Evolutionary conservation across 2,888 invertebrate genomes (phyloP), one percentile per base, ranked within the genome.

Genomic region (Drosophila longiperda): DNA sequence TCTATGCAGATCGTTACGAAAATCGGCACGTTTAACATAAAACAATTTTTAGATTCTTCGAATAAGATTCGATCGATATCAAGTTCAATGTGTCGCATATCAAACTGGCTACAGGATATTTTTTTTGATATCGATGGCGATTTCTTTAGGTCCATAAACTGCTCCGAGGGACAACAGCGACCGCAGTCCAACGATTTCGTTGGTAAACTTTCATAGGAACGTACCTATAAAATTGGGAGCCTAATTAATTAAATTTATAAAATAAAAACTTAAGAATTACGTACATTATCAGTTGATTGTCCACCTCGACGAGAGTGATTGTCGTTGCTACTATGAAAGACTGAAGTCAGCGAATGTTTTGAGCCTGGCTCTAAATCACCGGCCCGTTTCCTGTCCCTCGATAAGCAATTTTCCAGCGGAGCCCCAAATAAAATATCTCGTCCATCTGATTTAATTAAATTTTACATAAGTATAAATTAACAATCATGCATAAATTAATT

Each of bases 381-480:
- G 83, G 66, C 64, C 20, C 74, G 73, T 55, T 89, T 89, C 38
- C 82, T 78, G 93, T 98, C 98, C 83, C 97, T 96, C 90, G 96
- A 96, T 83, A 98, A 95, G 91, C 98, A 98, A 91, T 97, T 97
- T 61, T 95, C 94, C 80, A 98, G 93, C 2, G 98, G 96, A 78
- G 98, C 96, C 11, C 98, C 98, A 90, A 98, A 98, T 96, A 78
- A 94, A 92, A 73, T 53, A 45, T 66, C 72, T 20, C 81, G 67
- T 23, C 65, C 68, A 65, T 57, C 82, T 82, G 26, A 23, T 42
- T 61, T 1, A 55, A 63, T 32, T 11, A 49, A 45, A 26, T 34
- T 17, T 55, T 9, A 9, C 4, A 26, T 23, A 15, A 17, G 11
- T 11, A 5, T 34, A 33, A 34, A 45, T 3, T 20, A 42, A 20